A percentile compares a stretch with the other conserved stretches of the same genome.
Evolutionary conservation across 2,113 vertebrate genomes (phyloP).

Genomic region (Mandrillus leucophaeus): DNA sequence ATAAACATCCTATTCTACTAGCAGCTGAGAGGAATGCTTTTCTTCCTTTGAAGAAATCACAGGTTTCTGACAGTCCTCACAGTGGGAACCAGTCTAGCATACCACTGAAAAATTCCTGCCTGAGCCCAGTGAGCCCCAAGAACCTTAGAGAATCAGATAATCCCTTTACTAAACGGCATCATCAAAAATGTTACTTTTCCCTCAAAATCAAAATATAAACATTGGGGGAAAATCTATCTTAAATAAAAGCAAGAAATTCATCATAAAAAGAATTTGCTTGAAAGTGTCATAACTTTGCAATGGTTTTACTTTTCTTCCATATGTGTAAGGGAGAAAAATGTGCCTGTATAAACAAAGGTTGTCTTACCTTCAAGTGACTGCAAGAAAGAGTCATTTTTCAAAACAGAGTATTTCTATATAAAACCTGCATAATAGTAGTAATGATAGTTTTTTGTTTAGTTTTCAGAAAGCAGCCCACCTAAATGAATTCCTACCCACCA

Average conservation of each 20-base stretch:
- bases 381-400: not conserved
- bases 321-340: not conserved
- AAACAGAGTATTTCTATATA: not conserved
- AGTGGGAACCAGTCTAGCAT: not conserved
- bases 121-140: not conserved
- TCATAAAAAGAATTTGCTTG: not conserved
- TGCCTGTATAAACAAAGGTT: not conserved
- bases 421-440: not conserved
- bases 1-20: not conserved
- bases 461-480: not conserved
- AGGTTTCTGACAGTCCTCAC: conserved; percentile 34
- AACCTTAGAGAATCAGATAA: conserved; percentile 27
- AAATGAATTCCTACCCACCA: not conserved
- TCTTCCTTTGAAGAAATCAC: conserved; percentile 9
- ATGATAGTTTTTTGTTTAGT: not conserved
- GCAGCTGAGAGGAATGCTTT: not conserved
- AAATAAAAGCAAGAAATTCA: conserved; percentile 31
- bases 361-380: not conserved
- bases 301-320: not conserved
- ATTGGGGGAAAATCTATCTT: not conserved
- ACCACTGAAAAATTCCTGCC: conserved; percentile 26
- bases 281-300: conserved; percentile 9
- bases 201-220: conserved; percentile 1
- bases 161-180: not conserved
- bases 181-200: not conserved